A percentile compares a stretch with the other conserved stretches of the same genome.
phyloP scores from a whole-genome alignment of 2,888 invertebrate genomes.

The Latrodectus elegans region DNA sequence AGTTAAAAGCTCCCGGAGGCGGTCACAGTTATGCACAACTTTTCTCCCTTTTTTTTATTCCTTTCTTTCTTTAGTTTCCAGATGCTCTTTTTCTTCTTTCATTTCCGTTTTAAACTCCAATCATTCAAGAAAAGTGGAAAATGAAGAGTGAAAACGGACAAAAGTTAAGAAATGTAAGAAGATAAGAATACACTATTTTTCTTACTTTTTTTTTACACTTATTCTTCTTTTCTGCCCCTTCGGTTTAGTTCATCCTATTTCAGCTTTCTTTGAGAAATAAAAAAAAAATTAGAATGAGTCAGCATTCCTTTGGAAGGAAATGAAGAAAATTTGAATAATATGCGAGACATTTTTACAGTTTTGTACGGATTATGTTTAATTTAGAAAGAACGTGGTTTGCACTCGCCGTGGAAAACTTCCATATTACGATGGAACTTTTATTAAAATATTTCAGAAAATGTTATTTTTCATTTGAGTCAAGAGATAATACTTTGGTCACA shows the following conservation, averaged over 20 bases:
- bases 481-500: background rate
- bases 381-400: constrained; percentile 28
- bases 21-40: constrained; percentile 29
- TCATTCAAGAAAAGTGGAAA: constrained; percentile 40
- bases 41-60: constrained; percentile 39
- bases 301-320: constrained; percentile 5
- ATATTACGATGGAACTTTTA: background rate
- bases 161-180: constrained; percentile 38
- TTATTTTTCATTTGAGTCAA: background rate
- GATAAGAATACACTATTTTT: constrained; percentile 42
- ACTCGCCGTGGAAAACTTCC: background rate
- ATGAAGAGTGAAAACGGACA: constrained; percentile 40
- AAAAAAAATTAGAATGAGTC: background rate
- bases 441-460: background rate
- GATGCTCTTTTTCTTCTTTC: constrained; percentile 27
- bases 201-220: background rate
- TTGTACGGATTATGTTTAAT: constrained; percentile 54
- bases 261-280: background rate
- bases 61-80: constrained; percentile 22
- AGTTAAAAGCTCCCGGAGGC: background rate
- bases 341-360: constrained; percentile 40
- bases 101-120: constrained; percentile 62
- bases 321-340: constrained; percentile 52
- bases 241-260: background rate
- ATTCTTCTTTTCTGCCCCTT: background rate